Conservation (phyloP, 2,797 vertebrate genomes). For the Urophycis tenuis region DNA sequence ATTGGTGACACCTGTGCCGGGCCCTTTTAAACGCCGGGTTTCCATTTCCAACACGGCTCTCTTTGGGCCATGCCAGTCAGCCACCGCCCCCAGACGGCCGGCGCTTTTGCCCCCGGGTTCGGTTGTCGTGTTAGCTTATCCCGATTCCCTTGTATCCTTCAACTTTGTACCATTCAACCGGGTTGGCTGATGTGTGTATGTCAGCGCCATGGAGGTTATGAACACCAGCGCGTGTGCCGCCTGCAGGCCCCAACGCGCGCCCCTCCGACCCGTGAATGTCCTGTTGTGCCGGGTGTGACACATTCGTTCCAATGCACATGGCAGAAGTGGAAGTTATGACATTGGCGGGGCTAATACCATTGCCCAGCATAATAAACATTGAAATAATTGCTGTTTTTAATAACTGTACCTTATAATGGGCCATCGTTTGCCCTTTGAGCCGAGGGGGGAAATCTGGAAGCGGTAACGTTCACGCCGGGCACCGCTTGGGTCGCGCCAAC, state of each 20-base stretch:
- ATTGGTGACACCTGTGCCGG: not conserved
- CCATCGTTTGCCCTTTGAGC: conserved; percentile 56
- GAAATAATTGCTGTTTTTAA: conserved; percentile 69
- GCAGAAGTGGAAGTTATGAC: conserved; percentile 66
- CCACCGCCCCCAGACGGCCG: too few species aligned
- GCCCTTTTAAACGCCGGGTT: too few species aligned
- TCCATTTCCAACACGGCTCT: too few species aligned
- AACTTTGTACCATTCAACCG: not conserved
- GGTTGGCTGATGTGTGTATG: not conserved
- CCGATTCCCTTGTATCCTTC: too few species aligned
- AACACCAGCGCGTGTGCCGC: not conserved
- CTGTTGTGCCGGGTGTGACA: conserved; percentile 48
- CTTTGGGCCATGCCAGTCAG: too few species aligned
- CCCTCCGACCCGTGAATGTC: conserved; percentile 6
- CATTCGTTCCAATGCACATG: conserved; percentile 61
- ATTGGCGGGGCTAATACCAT: conserved; percentile 54
- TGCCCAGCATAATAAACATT: conserved; percentile 61
- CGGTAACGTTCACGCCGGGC: conserved; percentile 50
- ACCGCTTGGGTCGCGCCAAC: not conserved
- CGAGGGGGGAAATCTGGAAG: conserved; percentile 60
- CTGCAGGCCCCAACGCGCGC: too few species aligned
- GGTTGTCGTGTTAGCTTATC: not conserved
- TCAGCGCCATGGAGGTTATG: not conserved
- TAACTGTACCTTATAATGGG: conserved; percentile 62
- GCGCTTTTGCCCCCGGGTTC: not conserved